These are phyloP conservation scores for Diarsia brunnea DNA, from an alignment of 2,888 invertebrate genomes.

Conservation along the genomic window DNA sequence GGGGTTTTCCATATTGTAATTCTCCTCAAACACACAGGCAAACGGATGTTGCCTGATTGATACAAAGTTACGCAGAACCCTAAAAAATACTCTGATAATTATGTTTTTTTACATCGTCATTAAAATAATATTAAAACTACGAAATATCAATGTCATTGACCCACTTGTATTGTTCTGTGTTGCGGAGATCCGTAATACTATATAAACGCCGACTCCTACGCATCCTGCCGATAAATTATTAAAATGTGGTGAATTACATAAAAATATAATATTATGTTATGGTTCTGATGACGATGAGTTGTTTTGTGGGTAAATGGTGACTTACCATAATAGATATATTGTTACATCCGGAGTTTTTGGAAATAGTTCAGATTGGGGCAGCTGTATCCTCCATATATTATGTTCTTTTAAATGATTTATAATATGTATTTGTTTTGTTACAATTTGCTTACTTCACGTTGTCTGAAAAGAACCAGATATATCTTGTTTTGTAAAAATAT, in stretches of 20 bases:
- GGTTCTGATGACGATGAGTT: constrained; percentile 9
- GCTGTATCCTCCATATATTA: constrained; percentile 8
- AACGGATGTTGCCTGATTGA: background rate
- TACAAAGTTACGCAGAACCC: constrained; percentile 4
- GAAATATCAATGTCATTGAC: constrained; percentile 62
- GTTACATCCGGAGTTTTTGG: background rate
- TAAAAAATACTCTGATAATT: constrained; percentile 3
- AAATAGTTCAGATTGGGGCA: background rate
- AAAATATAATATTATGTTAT: constrained; percentile 21
- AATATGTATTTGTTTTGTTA: background rate
- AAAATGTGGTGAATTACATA: constrained; percentile 32
- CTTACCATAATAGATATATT: background rate
- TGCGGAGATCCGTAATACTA: constrained; percentile 61
- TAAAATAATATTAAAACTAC: constrained; percentile 30
- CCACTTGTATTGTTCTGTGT: constrained; percentile 56
- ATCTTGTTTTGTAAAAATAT: background rate
- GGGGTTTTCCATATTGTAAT: background rate
- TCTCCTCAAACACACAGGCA: background rate
- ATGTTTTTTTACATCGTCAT: constrained; percentile 21
- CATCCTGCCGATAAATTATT: constrained; percentile 63
- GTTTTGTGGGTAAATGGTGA: constrained; percentile 2
- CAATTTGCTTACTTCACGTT: background rate
- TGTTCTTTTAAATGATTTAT: background rate
- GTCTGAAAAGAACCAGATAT: background rate
- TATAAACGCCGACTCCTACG: constrained; percentile 60